Base-by-base conservation (phyloP, 2,888 invertebrate genomes). In the Pediacus dermestoides region DNA sequence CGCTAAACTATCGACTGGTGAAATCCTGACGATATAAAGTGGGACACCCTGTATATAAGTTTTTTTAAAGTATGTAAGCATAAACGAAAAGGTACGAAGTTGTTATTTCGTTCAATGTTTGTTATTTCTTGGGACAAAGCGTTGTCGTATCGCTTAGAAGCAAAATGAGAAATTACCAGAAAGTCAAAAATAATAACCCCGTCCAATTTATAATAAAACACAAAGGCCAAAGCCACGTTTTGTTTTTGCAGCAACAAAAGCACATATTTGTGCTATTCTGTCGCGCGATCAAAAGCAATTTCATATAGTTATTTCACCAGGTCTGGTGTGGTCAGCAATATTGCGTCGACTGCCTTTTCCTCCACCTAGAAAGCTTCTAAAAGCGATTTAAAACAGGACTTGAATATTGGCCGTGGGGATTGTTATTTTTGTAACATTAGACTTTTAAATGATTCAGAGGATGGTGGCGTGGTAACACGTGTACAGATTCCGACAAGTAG, bases 391-490 rank as follows among this genome's bases (percentile, higher is more conserved):
- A 45, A 43, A 41, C 28, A 36, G 30, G 36, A 26, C 16, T 40
- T 31, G 14, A 39, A 42, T 48, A 48, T 45, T 42, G 39, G 39
- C 37, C n/a, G n/a, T n/a, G 33, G 40, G 37, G 42, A 40, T 36
- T 39, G 42, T 38, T 50, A 50, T 50, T 50, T 50, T 50, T 45
- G 35, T 36, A 31, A 36, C 50, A 52, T 50, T 52, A 50, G 45
- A 52, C 48, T 48, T 52, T 50, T 50, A 52, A 48, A 52, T 52
- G 48, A 48, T 45, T 26, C 37, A 23, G 33, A 34, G 39, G 45
- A 41, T 36, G 42, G 26, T 32, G 39, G 37, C 41, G 44, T 23
- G 23, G 44, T 34, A 44, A 48, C 52, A 52, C 48, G 42, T 52
- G 52, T 48, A 47, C 47, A 36, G 37, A 41, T 39, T 45, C 47